Evolutionary conservation across 2,113 vertebrate genomes (phyloP), one percentile per base, ranked within the genome.

Genomic region (Elephas maximus): DNA sequence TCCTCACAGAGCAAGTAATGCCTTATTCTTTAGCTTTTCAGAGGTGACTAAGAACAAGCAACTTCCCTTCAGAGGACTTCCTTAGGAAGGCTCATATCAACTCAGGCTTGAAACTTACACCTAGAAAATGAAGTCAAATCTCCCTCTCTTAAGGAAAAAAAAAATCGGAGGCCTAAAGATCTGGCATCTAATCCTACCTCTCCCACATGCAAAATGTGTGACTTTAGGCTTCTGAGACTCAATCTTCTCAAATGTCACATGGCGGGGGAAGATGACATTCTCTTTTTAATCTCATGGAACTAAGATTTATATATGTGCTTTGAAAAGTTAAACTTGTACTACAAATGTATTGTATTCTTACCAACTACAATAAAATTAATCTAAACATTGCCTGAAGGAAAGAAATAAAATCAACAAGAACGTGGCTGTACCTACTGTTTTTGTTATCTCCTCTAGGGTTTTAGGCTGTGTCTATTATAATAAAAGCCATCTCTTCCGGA

Each of bases 161-260:
- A 65, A 62, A 67, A 37, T 3, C 60, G 17, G 57, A 82, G 28
- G 24, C 4, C 44, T 44, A n/a, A 60, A 67, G 45, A 30, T 9
- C 1, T 18, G 45, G 17, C 57, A 24, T 81, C 10, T 33, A 2
- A 14, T 33, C 65, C 74, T 53, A 10, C 28, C 11, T n/a, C 23
- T 33, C 4, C 53, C 44, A 3, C 8, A 11, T 74, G 65, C 30
- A 53, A 33, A 44, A 48, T 48, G 2, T 63, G 44, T 24, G 82
- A 44, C 57, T 21, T 1, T 2, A 6, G 41, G 41, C 63, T 20
- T 51, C 30, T 60, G 37, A 53, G 15, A 1, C 74, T 57, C 53
- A 6, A 24, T 23, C 45, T 28, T 17, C n/a, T 26, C 51, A 20
- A 81, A 1, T 5, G 45, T 44, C 30, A 7, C 37, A 6, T 0